Evolutionary conservation across 2,113 vertebrate genomes (phyloP).

Genomic region (Hoplias malabaricus): DNA sequence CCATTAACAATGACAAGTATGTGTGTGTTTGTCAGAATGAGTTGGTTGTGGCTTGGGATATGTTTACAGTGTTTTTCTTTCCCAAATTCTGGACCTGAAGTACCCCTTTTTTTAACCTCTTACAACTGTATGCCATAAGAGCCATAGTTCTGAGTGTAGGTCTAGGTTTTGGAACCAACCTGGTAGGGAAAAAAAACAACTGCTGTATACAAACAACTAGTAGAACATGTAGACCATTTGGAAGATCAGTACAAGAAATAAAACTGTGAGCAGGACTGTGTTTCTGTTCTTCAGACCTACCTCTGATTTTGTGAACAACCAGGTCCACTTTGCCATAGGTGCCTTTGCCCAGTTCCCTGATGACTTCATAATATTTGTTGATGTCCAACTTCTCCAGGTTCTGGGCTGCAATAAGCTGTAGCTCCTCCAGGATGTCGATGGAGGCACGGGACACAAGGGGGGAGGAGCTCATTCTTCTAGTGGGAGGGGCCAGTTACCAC

Average conservation of each 20-base stretch:
- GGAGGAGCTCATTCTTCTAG: constrained; percentile 68
- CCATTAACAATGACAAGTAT: neutral
- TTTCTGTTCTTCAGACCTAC: constrained; percentile 51
- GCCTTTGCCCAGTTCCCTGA: constrained; percentile 79
- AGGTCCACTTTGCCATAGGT: constrained; percentile 81
- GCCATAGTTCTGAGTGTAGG: neutral
- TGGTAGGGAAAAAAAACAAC: no score
- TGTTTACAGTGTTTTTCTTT: neutral
- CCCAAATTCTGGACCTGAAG: no score
- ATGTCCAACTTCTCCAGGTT: constrained; percentile 78
- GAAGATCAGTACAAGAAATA: neutral
- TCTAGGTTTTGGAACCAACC: neutral
- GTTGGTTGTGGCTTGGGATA: neutral
- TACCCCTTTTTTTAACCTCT: neutral
- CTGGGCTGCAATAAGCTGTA: constrained; percentile 76
- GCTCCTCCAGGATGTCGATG: constrained; percentile 76
- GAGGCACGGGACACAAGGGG: constrained; percentile 61
- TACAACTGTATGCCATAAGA: neutral
- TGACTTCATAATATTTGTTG: constrained; percentile 76
- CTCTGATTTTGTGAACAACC: constrained; percentile 76
- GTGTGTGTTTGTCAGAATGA: neutral
- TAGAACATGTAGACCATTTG: neutral
- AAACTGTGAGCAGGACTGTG: neutral
- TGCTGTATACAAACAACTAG: neutral
- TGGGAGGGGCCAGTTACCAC: constrained; percentile 9